phyloP scores from a whole-genome alignment of 2,113 vertebrate species.

The Antennarius striatus region DNA sequence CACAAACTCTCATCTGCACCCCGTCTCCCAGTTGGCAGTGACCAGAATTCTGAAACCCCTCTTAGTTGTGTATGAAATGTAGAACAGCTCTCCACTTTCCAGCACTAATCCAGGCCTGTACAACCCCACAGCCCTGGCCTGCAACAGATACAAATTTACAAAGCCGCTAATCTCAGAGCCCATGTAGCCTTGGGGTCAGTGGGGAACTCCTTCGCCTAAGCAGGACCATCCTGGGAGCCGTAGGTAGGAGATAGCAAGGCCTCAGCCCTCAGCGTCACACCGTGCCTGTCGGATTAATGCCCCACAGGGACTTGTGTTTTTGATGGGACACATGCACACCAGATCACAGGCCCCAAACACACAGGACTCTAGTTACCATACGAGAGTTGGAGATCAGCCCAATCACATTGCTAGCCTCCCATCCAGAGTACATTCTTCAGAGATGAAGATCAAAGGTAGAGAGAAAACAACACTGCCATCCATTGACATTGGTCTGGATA shows the following conservation, averaged over 20 bases:
- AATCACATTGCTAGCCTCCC: conserved; percentile 3
- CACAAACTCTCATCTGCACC: conserved; percentile 37
- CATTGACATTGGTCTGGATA: background rate
- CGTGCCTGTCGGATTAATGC: conserved; percentile 68
- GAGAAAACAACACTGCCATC: conserved; percentile 17
- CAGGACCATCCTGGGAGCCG: conserved; percentile 69
- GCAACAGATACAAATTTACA: conserved; percentile 77
- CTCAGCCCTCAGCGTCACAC: conserved; percentile 41
- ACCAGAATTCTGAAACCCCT: conserved; percentile 64
- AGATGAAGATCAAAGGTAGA: conserved; percentile 19
- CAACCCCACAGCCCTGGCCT: conserved; percentile 59
- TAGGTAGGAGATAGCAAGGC: conserved; percentile 49
- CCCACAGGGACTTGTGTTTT: conserved; percentile 56
- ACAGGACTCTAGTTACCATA: conserved; percentile 27
- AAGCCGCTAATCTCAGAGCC: conserved; percentile 67
- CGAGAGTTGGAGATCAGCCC: conserved; percentile 20
- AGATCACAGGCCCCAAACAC: conserved; percentile 47
- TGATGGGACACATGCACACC: conserved; percentile 50
- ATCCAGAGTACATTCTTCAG: conserved; percentile 6
- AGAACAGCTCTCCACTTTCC: conserved; percentile 70
- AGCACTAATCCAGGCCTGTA: conserved; percentile 71
- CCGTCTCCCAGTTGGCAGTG: conserved; percentile 59
- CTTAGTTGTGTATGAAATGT: conserved; percentile 68
- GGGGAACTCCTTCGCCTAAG: conserved; percentile 68
- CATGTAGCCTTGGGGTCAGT: conserved; percentile 62